phyloP scores from a whole-genome alignment of 2,797 vertebrate genomes.

The Bufotes viridis region DNA sequence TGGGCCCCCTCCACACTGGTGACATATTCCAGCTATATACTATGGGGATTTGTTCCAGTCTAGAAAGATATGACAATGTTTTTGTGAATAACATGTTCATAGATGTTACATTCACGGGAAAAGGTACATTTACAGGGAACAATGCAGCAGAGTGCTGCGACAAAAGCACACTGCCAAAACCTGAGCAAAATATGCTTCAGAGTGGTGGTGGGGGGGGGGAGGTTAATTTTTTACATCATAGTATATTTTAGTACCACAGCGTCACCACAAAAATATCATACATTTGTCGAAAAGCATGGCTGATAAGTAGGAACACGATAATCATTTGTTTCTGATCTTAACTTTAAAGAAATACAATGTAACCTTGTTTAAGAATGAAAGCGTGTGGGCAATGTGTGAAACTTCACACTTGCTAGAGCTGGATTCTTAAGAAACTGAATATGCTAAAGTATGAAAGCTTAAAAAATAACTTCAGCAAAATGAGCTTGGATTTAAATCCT shows the following conservation, averaged over 20 bases:
- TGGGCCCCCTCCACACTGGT: too few species aligned
- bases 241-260: not conserved
- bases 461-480: conserved; percentile 18
- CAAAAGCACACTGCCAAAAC: not conserved
- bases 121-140: not conserved
- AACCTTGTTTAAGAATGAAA: not conserved
- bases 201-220: too few species aligned
- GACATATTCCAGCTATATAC: too few species aligned
- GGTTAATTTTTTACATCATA: too few species aligned
- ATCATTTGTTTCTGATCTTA: conserved; percentile 10
- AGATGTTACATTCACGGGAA: too few species aligned
- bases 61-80: too few species aligned
- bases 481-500: conserved; percentile 36
- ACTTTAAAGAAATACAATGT: not conserved
- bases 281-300: conserved; percentile 32
- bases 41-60: too few species aligned
- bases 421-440: conserved; percentile 42
- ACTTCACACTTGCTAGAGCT: conserved; percentile 45
- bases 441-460: conserved; percentile 55
- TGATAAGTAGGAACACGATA: conserved; percentile 34
- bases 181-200: not conserved
- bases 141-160: not conserved
- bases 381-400: conserved; percentile 36
- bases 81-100: too few species aligned
- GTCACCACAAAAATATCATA: not conserved